These are phyloP conservation scores for Aselliscus stoliczkanus DNA, from an alignment of 2,797 vertebrate genomes.

Conservation along the genomic window DNA sequence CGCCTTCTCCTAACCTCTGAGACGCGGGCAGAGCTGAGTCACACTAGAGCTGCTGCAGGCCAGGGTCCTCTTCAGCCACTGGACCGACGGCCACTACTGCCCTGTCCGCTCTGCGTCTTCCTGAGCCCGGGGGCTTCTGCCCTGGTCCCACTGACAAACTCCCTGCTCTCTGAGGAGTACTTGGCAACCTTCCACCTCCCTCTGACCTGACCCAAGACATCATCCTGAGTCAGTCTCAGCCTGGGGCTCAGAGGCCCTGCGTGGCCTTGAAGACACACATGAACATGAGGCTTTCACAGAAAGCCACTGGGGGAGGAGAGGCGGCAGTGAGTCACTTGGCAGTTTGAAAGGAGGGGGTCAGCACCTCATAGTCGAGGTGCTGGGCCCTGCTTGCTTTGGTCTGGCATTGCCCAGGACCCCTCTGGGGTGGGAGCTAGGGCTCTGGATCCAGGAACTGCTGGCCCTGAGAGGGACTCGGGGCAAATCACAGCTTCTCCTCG, in stretches of 20 bases:
- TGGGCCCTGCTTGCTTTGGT: conserved; percentile 67
- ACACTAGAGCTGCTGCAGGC: background rate
- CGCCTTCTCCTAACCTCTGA: background rate
- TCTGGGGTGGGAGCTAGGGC: conserved; percentile 22
- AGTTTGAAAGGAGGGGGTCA: conserved; percentile 23
- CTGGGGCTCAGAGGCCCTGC: background rate
- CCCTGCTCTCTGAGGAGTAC: background rate
- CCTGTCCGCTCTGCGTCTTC: conserved; percentile 14
- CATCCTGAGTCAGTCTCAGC: conserved; percentile 9
- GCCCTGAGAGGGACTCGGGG: conserved; percentile 47
- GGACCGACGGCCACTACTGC: background rate
- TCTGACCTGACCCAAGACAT: conserved; percentile 20
- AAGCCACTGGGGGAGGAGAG: background rate
- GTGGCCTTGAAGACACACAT: background rate
- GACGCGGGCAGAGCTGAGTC: background rate
- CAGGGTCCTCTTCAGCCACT: background rate
- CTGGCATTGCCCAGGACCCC: conserved; percentile 42
- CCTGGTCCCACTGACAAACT: background rate
- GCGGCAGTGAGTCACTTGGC: conserved; percentile 61
- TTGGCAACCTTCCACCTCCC: background rate
- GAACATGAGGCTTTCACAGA: conserved; percentile 70
- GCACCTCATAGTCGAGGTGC: background rate
- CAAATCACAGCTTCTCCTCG: conserved; percentile 90
- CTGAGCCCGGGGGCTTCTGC: conserved; percentile 27
- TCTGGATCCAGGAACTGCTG: conserved; percentile 48